Evolutionary conservation across 2,888 invertebrate genomes (phyloP), one percentile per base, ranked within the genome.

Genomic region (Xanthostigma xanthostigma): DNA sequence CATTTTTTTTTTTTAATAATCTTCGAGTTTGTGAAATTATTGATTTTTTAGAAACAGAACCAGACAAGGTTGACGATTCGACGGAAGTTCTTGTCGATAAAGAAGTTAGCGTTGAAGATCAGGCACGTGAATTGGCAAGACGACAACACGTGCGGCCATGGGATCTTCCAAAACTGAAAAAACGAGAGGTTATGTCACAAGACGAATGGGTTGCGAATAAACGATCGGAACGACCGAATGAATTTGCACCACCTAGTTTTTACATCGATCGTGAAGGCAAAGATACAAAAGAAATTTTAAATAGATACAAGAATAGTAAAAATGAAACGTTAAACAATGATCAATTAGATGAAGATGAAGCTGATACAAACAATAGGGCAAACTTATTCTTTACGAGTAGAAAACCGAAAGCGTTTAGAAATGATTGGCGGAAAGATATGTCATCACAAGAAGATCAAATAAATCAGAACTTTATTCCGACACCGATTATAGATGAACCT

Each of bases 121-220:
- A 66, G 57, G 68, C 71, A 54, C 65, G 71, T 45, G 71, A 73
- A 53, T 71, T 71, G 54, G 59, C 68, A 49, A 67, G 76, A 39
- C 73, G 73, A 49, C 67, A 67, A 8, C 76, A 77, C 53, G 65
- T 83, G 10, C 68, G 84, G 37, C 81, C 83, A 41, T 84, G 84
- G 84, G 84, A 84, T 62, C 63, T 79, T 27, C 84, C 83, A 1
- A 84, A 84, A 63, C 75, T 77, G 36, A 79, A 77, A 1, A 64
- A 52, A 41, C 60, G 71, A 48, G 70, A 75, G 57, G 77, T 78
- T 60, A 78, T 84, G 72, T 72, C 78, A 0, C 86, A 87, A 69
- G 81, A 83, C 60, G 84, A 85, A 64, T 87, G 85, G 76, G 74
- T 84, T 8, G 75, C 81, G 53, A 80, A 83, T 58, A 79, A 86